Evolutionary conservation across 2,888 invertebrate species (phyloP), one percentile per base, ranked within the genome.

Genomic region (Agrenia bidenticulata): DNA sequence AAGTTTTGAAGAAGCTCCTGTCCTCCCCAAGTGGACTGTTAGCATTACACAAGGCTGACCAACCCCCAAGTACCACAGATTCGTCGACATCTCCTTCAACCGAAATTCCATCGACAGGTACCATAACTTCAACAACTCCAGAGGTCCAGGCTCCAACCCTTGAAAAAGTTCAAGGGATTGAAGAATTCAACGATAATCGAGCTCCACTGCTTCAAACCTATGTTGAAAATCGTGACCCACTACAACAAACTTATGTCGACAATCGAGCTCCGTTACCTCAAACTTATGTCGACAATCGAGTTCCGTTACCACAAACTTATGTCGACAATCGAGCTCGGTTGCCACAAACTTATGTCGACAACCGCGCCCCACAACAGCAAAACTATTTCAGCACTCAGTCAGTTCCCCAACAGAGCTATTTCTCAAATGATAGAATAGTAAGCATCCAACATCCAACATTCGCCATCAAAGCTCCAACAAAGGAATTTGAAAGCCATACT

Each of bases 401-500:
- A 26, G 5, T 51, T 2, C 39, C 23, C 26, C 55, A 55, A 56
- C 24, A 49, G 56, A 41, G 21, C 45, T 24, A 61, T 19, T 19
- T 51, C 24, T 19, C 56, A 21, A 60, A 57, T 21, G 54, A 61
- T 57, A 19, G 26, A 55, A n/a, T 41, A 21, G 49, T 56, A 15
- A 23, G 21, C 13, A 26, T 41, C 4, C 15, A 21, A n/a, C 42
- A 49, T 5, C 64, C 64, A 1, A 27, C 37, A 5, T 71, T 42
- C 41, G 68, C 66, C 17, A 66, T 68, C 2, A 59, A 49, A 13
- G 26, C 66, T 17, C 71, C 71, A 9, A 62, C 55, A 15, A 66
- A 64, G 24, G 71, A 71, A 61, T 71, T 63, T 45, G 71, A 71
- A 45, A 71, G 54, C 21, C 71, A 71, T 45, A 60, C 64, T n/a